These are phyloP conservation scores for Linepithema humile DNA, from an alignment of 1,140 invertebrate species.

Conservation along the genomic window DNA sequence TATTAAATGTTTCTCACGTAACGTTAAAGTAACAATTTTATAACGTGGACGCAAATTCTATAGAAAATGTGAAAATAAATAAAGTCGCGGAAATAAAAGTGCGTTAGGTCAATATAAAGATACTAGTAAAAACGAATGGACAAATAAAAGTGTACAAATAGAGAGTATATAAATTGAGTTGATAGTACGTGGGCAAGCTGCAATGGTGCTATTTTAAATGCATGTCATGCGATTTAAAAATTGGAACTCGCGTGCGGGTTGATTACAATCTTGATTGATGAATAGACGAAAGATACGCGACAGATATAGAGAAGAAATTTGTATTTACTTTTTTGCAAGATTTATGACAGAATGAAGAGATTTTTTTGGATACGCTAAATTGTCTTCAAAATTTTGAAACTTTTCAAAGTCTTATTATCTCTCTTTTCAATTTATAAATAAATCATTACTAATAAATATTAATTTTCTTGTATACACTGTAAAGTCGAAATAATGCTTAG, in stretches of 20 bases:
- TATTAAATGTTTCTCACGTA: not conserved
- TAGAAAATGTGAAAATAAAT: conserved; percentile 4
- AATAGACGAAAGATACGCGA: not conserved
- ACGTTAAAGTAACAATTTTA: not conserved
- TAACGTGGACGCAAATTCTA: not conserved
- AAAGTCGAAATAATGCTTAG: not conserved
- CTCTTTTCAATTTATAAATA: not conserved
- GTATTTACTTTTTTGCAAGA: not conserved
- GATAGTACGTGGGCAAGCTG: not conserved
- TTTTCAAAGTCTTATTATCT: no score
- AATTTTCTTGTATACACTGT: not conserved
- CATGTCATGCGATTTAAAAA: conserved; percentile 5
- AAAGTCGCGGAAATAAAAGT: not conserved
- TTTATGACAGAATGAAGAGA: not conserved
- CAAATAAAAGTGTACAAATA: not conserved
- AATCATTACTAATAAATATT: not conserved
- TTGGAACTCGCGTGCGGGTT: not conserved
- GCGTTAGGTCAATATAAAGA: not conserved
- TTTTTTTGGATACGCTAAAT: not conserved
- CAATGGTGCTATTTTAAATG: not conserved
- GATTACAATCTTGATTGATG: conserved; percentile 7
- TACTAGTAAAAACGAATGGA: not conserved
- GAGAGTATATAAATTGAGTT: conserved; percentile 36
- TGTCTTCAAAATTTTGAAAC: not conserved
- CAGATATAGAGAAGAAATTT: not conserved